Evolutionary conservation across 2,797 vertebrate species (phyloP), one percentile per base, ranked within the genome.

Genomic region (Odontamblyopus rebecca): DNA sequence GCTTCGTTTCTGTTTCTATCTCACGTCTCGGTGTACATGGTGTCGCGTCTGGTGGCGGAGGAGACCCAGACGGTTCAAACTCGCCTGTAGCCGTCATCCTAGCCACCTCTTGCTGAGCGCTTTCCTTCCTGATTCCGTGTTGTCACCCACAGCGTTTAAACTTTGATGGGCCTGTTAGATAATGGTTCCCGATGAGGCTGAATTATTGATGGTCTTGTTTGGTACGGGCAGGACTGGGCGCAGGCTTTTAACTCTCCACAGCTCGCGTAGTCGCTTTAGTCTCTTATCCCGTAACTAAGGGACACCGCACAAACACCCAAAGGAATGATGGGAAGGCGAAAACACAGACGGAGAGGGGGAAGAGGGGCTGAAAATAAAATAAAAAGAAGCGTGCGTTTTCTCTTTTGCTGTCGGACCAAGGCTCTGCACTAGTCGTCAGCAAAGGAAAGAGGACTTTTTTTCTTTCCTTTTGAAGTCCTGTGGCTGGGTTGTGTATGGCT

Each of bases 121-220:
- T 89, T 90, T 88, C 87, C 87, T 85, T 80, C 83, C 72, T 79
- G 73, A 73, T 83, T 85, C 82, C 51, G 76, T 85, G 86, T 91
- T 89, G 91, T 93, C 91, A 90, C 89, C 87, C 83, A 82, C 85
- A 82, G 84, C 79, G 80, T 87, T 93, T 71, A 92, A 92, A 92
- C 32, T 91, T 91, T 93, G 32, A 92, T 92, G 82, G 85, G 86
- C 89, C 89, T 89, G 90, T 94, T 93, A 94, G 92, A 93, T 93
- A 92, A 93, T 92, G 89, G 92, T 91, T 89, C 86, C 85, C 86
- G 82, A 90, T 89, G 90, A 91, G 75, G 81, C 83, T 93, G 89
- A 93, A 93, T 94, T 91, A 94, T 94, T 93, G 89, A 93, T 93
- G 86, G 80, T 73, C 90, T 91, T 91, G 92, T 93, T 53, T 91